phyloP scores from a whole-genome alignment of 2,888 invertebrate genomes.

The Cataglyphis rosenhaueri region DNA sequence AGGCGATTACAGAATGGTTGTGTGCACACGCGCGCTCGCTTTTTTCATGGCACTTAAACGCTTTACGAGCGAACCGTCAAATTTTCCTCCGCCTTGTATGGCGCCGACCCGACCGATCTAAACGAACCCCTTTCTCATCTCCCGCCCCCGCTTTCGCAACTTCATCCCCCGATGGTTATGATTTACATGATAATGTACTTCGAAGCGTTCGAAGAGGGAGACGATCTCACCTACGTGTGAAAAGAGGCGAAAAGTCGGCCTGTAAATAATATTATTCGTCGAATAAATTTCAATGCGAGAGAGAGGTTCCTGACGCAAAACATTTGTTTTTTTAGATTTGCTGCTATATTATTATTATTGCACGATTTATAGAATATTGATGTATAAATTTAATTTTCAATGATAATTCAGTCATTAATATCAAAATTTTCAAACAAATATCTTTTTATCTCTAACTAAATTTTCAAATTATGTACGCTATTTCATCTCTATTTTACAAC shows the following conservation, averaged over 20 bases:
- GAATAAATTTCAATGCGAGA: conserved; percentile 5
- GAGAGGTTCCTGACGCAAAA: neutral
- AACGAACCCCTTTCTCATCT: neutral
- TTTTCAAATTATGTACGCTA: neutral
- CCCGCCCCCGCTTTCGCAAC: neutral
- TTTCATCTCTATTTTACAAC: neutral
- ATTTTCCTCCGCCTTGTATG: conserved; percentile 53
- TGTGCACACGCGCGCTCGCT: neutral
- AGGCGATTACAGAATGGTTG: conserved; percentile 4
- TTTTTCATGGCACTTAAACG: conserved; percentile 50
- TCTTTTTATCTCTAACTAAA: neutral
- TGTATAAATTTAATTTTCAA: neutral
- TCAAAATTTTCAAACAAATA: neutral
- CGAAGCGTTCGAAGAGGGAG: conserved; percentile 10
- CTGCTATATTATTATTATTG: neutral
- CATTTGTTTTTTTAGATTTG: neutral
- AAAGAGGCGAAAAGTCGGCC: neutral
- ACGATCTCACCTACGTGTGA: conserved; percentile 40
- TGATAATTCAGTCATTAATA: neutral
- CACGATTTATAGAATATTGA: conserved; percentile 3
- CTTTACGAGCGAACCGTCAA: conserved; percentile 55
- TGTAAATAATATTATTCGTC: conserved; percentile 4
- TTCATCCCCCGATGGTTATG: conserved; percentile 18
- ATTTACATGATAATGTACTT: conserved; percentile 61
- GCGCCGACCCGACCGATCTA: conserved; percentile 7